Evolutionary conservation across 2,797 vertebrate genomes (phyloP), one percentile per base, ranked within the genome.

Genomic region (Anas flavirostris): DNA sequence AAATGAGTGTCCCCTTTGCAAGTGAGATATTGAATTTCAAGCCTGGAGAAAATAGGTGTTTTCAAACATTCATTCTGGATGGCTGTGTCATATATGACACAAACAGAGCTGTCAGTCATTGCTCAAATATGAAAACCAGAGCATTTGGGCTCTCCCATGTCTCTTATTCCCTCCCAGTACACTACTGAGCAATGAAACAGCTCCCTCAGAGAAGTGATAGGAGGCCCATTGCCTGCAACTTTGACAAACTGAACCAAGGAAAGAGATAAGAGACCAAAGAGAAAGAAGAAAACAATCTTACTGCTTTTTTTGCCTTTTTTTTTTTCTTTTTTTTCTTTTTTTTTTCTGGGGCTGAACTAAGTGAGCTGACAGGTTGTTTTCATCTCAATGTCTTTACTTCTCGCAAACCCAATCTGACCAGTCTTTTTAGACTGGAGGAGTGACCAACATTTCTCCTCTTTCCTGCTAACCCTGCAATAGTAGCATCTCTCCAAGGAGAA

Each of bases 31-130:
- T 88, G 50, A 62, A 9, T 70, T 74, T 88, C 72, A 68, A 93
- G 33, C 25, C n/a, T 69, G 41, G 37, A 90, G 53, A 84, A 94
- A 67, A 39, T 5, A 75, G 50, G 19, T 66, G 56, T 77, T 82
- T 95, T 90, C 53, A 78, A 93, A 94, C 70, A 93, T 70, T 63
- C 10, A 1, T 83, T 81, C 82, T 91, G 64, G n/a, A 52, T 92
- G 70, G 53, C 56, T 78, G 68, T 86, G 87, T 70, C 86, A 58
- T 43, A 67, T 93, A 72, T 78, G 95, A 77, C 75, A 90, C 18
- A 72, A 41, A 58, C 63, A 85, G 80, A 83, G 74, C 81, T 0
- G 7, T 87, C 91, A 94, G 55, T 59, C 0, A 0, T 75, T 75
- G 72, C 41, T 93, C 68, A 31, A 70, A 59, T 70, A 78, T 35